These are phyloP conservation scores for Rhegmatorhina hoffmannsi DNA, from an alignment of 2,113 vertebrate species.

Conservation along the genomic window DNA sequence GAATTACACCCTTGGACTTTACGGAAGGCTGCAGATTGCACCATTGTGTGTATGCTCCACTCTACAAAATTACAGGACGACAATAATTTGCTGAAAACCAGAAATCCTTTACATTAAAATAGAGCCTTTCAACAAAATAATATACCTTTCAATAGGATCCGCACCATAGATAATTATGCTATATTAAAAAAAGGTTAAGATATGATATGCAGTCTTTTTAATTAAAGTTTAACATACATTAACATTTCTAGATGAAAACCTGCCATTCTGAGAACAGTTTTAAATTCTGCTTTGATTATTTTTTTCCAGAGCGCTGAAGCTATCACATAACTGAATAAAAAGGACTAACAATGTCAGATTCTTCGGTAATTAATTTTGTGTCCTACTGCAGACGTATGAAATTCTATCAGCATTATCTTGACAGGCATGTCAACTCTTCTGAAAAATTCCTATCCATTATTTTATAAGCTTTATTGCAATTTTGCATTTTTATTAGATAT, in stretches of 20 bases:
- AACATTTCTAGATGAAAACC: slow-evolving; percentile 77
- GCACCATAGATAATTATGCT: slow-evolving; percentile 50
- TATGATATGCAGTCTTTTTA: slow-evolving; percentile 74
- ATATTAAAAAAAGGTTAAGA: slow-evolving; percentile 69
- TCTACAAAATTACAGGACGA: background rate
- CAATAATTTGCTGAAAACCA: slow-evolving; percentile 25
- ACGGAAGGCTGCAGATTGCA: background rate
- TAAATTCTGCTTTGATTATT: slow-evolving; percentile 74
- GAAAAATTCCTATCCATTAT: slow-evolving; percentile 2
- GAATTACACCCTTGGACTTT: slow-evolving; percentile 17
- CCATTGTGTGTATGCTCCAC: background rate
- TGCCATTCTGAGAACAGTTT: slow-evolving; percentile 73
- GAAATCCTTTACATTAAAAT: slow-evolving; percentile 44
- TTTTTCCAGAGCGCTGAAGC: slow-evolving; percentile 64
- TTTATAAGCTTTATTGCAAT: slow-evolving; percentile 2
- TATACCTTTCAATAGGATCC: slow-evolving; percentile 43
- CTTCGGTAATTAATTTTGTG: slow-evolving; percentile 55
- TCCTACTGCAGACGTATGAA: slow-evolving; percentile 42
- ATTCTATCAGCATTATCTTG: slow-evolving; percentile 54
- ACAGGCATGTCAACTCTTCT: slow-evolving; percentile 44
- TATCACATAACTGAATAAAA: slow-evolving; percentile 53
- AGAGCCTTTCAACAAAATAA: slow-evolving; percentile 52
- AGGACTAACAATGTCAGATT: slow-evolving; percentile 53
- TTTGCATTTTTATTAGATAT: slow-evolving; percentile 17
- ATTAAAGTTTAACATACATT: slow-evolving; percentile 77